These are phyloP conservation scores for Augiades crinisus DNA, from an alignment of 2,888 invertebrate species.

Conservation along the genomic window DNA sequence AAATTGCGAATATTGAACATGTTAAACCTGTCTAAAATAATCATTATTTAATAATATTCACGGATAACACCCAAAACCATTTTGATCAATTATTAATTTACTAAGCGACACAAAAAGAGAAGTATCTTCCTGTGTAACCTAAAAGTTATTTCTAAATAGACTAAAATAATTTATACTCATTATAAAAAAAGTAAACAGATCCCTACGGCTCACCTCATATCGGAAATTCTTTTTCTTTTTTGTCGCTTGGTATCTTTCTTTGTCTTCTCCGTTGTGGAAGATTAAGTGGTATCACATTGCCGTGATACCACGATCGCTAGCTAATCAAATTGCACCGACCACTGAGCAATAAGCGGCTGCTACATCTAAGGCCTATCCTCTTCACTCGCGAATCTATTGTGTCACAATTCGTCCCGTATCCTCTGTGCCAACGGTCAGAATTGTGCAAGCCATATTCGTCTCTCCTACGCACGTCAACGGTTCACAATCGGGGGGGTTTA, in stretches of 20 bases:
- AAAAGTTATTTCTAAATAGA: too few relatives aligned
- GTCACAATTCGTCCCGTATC: slow-evolving; percentile 11
- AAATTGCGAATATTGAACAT: too few relatives aligned
- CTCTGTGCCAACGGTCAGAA: background rate
- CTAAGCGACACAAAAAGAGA: too few relatives aligned
- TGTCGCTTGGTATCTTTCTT: slow-evolving; percentile 60
- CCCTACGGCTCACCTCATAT: slow-evolving; percentile 64
- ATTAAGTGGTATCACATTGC: slow-evolving; percentile 70
- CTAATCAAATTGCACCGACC: slow-evolving; percentile 15
- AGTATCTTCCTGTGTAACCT: too few relatives aligned
- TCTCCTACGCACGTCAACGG: slow-evolving; percentile 4
- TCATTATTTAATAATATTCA: too few relatives aligned
- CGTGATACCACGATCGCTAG: slow-evolving; percentile 64
- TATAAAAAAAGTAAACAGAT: too few relatives aligned
- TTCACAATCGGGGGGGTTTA: background rate
- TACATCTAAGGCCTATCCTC: slow-evolving; percentile 2
- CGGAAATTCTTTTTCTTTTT: slow-evolving; percentile 68
- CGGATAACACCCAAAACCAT: too few relatives aligned
- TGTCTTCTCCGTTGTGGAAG: slow-evolving; percentile 63
- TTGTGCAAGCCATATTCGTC: slow-evolving; percentile 15
- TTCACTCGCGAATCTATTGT: slow-evolving; percentile 20
- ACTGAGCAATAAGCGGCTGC: slow-evolving; percentile 1
- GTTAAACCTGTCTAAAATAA: too few relatives aligned
- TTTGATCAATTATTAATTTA: too few relatives aligned
- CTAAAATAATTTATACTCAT: too few relatives aligned